Evolutionary conservation across 1,140 invertebrate genomes (phyloP).

Genomic region (Pseudomyrmex flavicornis): DNA sequence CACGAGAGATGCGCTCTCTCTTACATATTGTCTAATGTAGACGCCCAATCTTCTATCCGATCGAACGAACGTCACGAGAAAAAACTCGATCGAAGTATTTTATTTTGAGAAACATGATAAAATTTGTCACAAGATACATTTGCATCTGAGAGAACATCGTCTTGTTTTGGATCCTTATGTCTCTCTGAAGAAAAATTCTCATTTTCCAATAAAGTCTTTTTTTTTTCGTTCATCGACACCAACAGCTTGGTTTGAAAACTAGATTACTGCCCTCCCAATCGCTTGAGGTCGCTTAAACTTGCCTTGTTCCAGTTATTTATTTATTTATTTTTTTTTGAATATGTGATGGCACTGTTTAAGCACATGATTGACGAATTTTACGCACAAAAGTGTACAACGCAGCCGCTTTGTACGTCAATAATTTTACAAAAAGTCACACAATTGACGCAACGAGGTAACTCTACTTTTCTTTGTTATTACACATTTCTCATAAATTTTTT

Average conservation of each 20-base stretch:
- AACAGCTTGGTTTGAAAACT: constrained; percentile 30
- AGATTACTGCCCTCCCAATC: constrained; percentile 21
- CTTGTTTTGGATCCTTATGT: not conserved
- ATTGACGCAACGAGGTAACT: constrained; percentile 36
- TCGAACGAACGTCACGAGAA: no score
- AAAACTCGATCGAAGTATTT: no score
- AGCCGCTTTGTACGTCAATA: not conserved
- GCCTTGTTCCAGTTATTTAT: not conserved
- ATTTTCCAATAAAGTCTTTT: not conserved
- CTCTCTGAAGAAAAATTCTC: not conserved
- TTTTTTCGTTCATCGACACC: constrained; percentile 29
- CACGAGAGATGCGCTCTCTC: no score
- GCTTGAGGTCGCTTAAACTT: constrained; percentile 37
- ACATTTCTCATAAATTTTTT: not conserved
- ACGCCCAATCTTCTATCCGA: no score
- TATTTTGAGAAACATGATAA: no score
- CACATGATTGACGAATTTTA: constrained; percentile 10
- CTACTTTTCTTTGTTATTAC: not conserved
- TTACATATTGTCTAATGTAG: no score
- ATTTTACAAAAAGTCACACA: constrained; percentile 12
- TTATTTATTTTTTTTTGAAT: constrained; percentile 2
- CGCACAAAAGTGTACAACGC: constrained; percentile 22
- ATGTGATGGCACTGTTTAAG: constrained; percentile 28
- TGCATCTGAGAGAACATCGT: not conserved
- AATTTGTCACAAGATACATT: no score